A percentile compares a stretch with the other conserved stretches of the same genome.
Conservation (phyloP, 2,797 vertebrate species). For the Hemibagrus guttatus region DNA sequence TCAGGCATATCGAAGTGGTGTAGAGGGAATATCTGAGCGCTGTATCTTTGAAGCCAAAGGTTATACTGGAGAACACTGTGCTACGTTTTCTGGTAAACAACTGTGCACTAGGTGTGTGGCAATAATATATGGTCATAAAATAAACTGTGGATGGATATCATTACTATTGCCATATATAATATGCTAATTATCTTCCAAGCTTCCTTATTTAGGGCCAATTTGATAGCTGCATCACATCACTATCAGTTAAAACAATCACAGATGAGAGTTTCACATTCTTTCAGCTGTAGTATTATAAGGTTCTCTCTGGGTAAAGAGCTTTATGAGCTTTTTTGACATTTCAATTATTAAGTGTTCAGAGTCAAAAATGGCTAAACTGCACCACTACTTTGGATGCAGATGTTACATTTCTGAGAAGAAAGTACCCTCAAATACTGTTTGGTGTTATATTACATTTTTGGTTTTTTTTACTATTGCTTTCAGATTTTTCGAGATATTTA, state of each 20-base stretch:
- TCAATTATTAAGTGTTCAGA: too few relatives aligned
- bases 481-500: too few relatives aligned
- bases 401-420: background rate
- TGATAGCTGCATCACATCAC: too few relatives aligned
- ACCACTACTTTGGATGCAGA: background rate
- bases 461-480: background rate
- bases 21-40: background rate
- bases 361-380: background rate
- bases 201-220: background rate
- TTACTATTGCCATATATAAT: background rate
- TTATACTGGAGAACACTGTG: background rate
- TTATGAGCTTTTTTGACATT: background rate
- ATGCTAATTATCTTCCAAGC: background rate
- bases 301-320: background rate
- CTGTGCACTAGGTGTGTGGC: conserved; percentile 27
- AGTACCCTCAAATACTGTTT: background rate
- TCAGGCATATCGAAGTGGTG: background rate
- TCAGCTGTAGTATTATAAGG: background rate
- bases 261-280: background rate
- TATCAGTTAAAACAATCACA: too few relatives aligned
- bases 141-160: background rate
- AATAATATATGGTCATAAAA: background rate
- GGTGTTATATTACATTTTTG: background rate
- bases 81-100: conserved; percentile 33
- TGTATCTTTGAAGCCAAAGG: conserved; percentile 16